Evolutionary conservation across 1,140 invertebrate species (phyloP).

Genomic region (Eulimnadia texana): DNA sequence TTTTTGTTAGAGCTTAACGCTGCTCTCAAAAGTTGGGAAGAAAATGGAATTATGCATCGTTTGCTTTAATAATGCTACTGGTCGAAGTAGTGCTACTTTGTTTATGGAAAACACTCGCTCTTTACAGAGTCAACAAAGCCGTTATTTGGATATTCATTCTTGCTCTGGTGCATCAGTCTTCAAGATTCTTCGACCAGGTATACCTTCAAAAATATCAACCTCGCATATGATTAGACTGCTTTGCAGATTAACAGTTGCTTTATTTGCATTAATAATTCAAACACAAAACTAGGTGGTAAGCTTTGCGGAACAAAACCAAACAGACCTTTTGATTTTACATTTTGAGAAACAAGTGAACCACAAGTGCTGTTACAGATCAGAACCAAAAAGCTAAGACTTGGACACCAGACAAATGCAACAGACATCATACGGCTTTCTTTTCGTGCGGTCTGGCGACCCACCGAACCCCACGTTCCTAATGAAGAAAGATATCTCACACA

Average conservation of each 20-base stretch:
- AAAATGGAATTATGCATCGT: neutral
- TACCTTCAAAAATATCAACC: slow-evolving; percentile 9
- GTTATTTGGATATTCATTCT: slow-evolving; percentile 55
- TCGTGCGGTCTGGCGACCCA: too few species aligned
- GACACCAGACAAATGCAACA: too few species aligned
- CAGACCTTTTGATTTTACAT: neutral
- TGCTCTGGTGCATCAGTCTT: slow-evolving; percentile 61
- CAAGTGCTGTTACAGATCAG: too few species aligned
- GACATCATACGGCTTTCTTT: too few species aligned
- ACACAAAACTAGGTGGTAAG: neutral
- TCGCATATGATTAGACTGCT: neutral
- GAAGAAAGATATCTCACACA: neutral
- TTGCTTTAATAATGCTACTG: neutral
- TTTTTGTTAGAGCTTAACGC: too few species aligned
- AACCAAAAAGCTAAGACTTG: too few species aligned
- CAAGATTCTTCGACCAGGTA: slow-evolving; percentile 56
- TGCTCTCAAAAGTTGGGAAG: too few species aligned
- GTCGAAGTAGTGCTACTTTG: neutral
- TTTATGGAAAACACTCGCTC: neutral
- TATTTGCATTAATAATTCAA: neutral
- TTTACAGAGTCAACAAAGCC: slow-evolving; percentile 54
- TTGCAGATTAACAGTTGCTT: neutral
- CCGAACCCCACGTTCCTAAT: neutral
- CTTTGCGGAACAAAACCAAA: too few species aligned
- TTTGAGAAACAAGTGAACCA: too few species aligned